phyloP scores from a whole-genome alignment of 2,797 vertebrate species.

The Sebastiscus albofasciatus region DNA sequence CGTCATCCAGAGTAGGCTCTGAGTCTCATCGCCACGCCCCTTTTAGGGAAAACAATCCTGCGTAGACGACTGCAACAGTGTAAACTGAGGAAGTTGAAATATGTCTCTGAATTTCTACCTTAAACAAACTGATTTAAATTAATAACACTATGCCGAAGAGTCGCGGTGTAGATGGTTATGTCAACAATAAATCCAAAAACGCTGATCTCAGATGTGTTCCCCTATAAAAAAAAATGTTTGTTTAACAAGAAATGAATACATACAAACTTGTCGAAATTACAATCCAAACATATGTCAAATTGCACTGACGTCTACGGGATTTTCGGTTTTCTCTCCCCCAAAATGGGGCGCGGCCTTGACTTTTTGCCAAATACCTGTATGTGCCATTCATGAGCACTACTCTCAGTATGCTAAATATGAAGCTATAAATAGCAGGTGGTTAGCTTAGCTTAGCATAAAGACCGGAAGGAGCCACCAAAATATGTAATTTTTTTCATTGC shows the following conservation, averaged over 20 bases:
- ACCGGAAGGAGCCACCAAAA: not conserved
- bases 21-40: not conserved
- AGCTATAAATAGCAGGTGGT: not conserved
- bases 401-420: not conserved
- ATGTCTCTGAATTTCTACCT: not conserved
- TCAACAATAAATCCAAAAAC: not conserved
- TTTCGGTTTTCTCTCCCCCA: too few relatives aligned
- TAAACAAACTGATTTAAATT: not conserved
- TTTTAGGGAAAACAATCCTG: not conserved
- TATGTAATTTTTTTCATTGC: too few relatives aligned
- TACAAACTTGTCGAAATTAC: rapidly evolving
- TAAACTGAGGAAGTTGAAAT: rapidly evolving
- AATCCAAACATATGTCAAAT: too few relatives aligned
- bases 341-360: too few relatives aligned
- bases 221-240: not conserved
- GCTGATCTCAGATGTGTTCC: not conserved
- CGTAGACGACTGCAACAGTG: too few relatives aligned
- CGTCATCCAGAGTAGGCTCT: too few relatives aligned
- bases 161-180: rapidly evolving
- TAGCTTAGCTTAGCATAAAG: not conserved
- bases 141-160: not conserved
- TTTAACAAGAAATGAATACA: too few relatives aligned
- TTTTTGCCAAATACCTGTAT: too few relatives aligned
- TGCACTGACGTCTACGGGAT: too few relatives aligned
- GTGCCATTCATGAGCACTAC: not conserved